Evolutionary conservation across 2,797 vertebrate species (phyloP), one percentile per base, ranked within the genome.

Genomic region (Acanthurus leucopareius): DNA sequence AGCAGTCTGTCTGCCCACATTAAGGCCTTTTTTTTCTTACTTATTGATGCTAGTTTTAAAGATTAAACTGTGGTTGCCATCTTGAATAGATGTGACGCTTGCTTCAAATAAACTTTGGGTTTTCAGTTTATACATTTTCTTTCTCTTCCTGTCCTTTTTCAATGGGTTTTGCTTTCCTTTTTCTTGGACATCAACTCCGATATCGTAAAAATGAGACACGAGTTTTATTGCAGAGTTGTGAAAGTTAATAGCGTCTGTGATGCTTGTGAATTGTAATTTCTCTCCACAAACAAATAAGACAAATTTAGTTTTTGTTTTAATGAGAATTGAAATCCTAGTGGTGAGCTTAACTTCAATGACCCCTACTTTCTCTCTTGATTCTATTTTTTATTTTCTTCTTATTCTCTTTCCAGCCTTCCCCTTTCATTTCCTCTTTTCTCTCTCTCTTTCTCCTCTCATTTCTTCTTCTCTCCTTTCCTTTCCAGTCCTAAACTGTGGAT

Each of bases 161-260:
- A 58, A 22, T 28, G 47, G 45, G 28, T 56, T 80, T 79, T 75
- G 38, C 72, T 85, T 73, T 14, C 11, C 69, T 60, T 85, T 80
- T 88, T 72, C 68, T 85, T 90, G 76, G 80, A 89, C 77, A 84
- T 69, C 66, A 69, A 79, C 74, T 72, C 38, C 69, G 69, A 88
- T 83, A 85, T 88, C 61, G 67, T 90, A 87, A 90, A 93, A 92
- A 82, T 64, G 62, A 89, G 73, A 92, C 86, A 83, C 79, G 90
- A 20, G 19, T 87, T 94, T 94, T 92, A 91, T 74, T 82, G 79
- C 74, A 44, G 44, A 82, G 84, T 83, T 88, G 90, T 93, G 88
- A 90, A 93, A 90, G 77, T 92, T 91, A 91, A 92, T 88, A 88
- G 82, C 77, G 86, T 90, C 85, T 86, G 86, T 75, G 85, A 86